Percentiles rank a stretch among this genome's conserved stretches.
Conservation (phyloP, 1,140 invertebrate genomes). For the Sminthurinus signatus region DNA sequence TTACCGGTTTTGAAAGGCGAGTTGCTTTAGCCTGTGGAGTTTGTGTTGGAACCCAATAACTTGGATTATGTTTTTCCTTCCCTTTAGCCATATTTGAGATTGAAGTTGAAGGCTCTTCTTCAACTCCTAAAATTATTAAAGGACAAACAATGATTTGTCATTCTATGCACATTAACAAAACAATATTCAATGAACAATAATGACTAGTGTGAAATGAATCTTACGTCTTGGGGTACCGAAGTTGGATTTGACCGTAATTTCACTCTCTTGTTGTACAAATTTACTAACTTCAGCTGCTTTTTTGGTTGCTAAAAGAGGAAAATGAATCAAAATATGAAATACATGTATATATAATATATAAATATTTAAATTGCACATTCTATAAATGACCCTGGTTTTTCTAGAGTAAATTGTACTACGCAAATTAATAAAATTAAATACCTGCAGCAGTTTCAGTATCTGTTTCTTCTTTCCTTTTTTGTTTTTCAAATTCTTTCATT, state of each 20-base stretch:
- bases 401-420: no score
- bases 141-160: no score
- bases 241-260: slow-evolving; percentile 34
- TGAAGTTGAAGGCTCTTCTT: slow-evolving; percentile 42
- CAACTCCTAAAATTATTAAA: slow-evolving; percentile 7
- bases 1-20: slow-evolving; percentile 72
- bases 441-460: slow-evolving; percentile 61
- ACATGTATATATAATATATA: no score
- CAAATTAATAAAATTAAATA: no score
- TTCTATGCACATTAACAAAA: no score
- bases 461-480: slow-evolving; percentile 58
- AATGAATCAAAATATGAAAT: no score
- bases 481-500: slow-evolving; percentile 88
- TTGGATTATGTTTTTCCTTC: slow-evolving; percentile 70
- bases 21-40: slow-evolving; percentile 74
- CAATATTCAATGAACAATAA: no score
- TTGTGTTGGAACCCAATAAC: slow-evolving; percentile 91
- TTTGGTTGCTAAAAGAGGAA: no score
- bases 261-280: slow-evolving; percentile 53
- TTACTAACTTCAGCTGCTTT: slow-evolving; percentile 61
- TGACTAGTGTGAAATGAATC: not conserved
- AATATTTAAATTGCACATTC: no score
- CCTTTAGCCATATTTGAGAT: slow-evolving; percentile 71
- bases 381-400: no score
- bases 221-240: no score